phyloP scores from a whole-genome alignment of 2,888 invertebrate species.

The Aplocera efformata region DNA sequence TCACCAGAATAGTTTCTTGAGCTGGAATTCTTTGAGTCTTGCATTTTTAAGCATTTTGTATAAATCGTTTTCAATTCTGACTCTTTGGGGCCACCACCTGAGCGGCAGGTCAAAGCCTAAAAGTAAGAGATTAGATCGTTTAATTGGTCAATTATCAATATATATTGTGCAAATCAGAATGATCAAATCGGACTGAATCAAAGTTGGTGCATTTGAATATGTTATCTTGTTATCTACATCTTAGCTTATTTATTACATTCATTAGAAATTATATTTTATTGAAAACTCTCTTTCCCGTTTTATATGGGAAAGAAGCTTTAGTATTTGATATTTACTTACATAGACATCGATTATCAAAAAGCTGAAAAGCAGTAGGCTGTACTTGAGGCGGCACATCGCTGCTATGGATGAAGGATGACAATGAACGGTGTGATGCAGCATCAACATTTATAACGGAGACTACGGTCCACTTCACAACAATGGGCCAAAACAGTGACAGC shows the following conservation, averaged over 20 bases:
- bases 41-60: constrained; percentile 76
- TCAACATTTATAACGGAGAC: constrained; percentile 42
- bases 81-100: constrained; percentile 80
- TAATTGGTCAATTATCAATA: no score
- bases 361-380: constrained; percentile 40
- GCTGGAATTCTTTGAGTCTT: constrained; percentile 49
- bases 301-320: no score
- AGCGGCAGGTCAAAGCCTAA: constrained; percentile 80
- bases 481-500: constrained; percentile 27
- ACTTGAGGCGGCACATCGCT: constrained; percentile 46
- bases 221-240: no score
- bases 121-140: background rate
- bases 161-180: no score
- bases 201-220: no score
- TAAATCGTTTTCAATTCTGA: constrained; percentile 80
- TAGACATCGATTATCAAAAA: constrained; percentile 40
- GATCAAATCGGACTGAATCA: no score
- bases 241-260: no score
- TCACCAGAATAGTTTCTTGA: constrained; percentile 40
- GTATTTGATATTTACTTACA: constrained; percentile 42
- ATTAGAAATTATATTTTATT: no score
- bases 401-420: constrained; percentile 30
- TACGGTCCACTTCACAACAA: constrained; percentile 44
- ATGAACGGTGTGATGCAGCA: constrained; percentile 31
- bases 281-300: no score